Evolutionary conservation across 1,140 invertebrate species (phyloP).

Genomic region (Aradophagus sp.): DNA sequence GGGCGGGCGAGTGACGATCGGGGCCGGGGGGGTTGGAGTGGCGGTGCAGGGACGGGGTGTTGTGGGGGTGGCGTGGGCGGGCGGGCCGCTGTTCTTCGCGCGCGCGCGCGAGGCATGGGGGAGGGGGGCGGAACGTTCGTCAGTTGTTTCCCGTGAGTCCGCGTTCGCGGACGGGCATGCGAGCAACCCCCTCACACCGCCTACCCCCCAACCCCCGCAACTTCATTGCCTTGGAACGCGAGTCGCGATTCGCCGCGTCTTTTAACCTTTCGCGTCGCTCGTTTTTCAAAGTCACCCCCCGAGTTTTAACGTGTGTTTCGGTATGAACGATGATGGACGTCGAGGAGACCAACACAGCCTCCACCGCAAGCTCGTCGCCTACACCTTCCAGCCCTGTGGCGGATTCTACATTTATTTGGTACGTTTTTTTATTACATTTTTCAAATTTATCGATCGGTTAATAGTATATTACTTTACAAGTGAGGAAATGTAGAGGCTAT

Average conservation of each 20-base stretch:
- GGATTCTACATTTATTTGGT: constrained; percentile 73
- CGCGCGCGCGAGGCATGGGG: no score
- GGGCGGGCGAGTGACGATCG: no score
- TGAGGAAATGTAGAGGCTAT: no score
- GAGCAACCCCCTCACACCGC: constrained; percentile 61
- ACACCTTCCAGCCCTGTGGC: constrained; percentile 70
- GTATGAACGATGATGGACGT: constrained; percentile 73
- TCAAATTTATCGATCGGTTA: no score
- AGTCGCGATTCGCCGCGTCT: constrained; percentile 6
- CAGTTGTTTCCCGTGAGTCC: constrained; percentile 73
- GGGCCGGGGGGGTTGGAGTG: no score
- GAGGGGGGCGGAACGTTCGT: constrained; percentile 63
- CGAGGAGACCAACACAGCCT: constrained; percentile 71
- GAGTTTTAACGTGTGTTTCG: constrained; percentile 40
- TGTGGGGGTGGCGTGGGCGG: no score
- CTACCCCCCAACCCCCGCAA: constrained; percentile 6
- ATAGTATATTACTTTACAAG: no score
- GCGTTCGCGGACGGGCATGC: constrained; percentile 72
- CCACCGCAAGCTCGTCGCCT: constrained; percentile 71
- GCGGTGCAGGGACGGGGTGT: no score
- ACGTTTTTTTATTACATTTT: no score
- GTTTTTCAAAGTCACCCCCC: neutral
- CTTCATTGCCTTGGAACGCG: constrained; percentile 26
- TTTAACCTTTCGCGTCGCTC: neutral
- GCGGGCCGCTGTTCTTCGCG: no score